Evolutionary conservation across 1,140 invertebrate genomes (phyloP), one percentile per base, ranked within the genome.

Genomic region (Coptotermes formosanus): DNA sequence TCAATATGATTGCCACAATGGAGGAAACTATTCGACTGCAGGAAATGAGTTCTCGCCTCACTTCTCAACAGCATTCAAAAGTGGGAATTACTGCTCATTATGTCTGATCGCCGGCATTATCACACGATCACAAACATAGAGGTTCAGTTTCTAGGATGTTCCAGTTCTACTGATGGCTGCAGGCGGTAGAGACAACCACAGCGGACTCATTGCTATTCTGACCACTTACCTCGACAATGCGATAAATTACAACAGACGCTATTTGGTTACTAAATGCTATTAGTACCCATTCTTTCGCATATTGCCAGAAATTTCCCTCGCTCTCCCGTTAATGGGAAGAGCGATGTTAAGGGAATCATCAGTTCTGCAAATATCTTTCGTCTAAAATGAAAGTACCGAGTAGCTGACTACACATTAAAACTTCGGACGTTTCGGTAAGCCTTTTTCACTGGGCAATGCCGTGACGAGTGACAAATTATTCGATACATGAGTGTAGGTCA

Each of bases 211-310:
- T 30, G n/a, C 9, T 30, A 75, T 75, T 75, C 64, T 30, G 64
- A 75, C n/a, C 64, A 75, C 64, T 75, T 75, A 75, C 9, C 64
- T 30, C n/a, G 64, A 75, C 25, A 75, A 75, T 75, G 19, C 25
- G 25, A 75, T 75, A n/a, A 75, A 75, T 75, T 75, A 75, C 64
- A 75, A 75, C 25, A 30, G 64, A 30, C 64, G 64, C 64, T 75
- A 75, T 75, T 30, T 75, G 64, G 9, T 75, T 75, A 75, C 64
- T 30, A 75, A 25, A 30, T 75, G 64, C n/a, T n/a, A 75, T 75
- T 75, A 75, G n/a, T 14, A 2, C 64, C 7, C 30, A 2, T 75
- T 75, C 64, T 75, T 75, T 30, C 25, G n/a, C 64, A 16, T 14
- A 6, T 75, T 75, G 7, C n/a, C 25, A 25, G n/a, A 25, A 25